Conservation (phyloP, 2,113 vertebrate genomes). For the Limnothrissa miodon region DNA sequence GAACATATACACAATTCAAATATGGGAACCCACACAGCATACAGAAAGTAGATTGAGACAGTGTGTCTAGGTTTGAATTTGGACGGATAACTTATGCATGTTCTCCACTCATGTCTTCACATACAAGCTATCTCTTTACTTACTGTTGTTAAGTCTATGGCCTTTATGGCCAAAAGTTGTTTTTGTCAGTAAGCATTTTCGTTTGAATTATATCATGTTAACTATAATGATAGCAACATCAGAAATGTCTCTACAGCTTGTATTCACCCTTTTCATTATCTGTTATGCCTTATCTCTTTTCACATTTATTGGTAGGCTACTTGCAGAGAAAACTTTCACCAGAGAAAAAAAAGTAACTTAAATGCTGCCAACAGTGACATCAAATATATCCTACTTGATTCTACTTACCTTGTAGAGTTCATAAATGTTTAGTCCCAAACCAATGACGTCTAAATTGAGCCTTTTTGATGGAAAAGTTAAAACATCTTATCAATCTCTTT, state of each 20-base stretch:
- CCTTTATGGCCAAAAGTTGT: too few species aligned
- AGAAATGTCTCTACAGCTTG: neutral
- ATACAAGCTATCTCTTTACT: too few species aligned
- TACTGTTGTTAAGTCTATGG: too few species aligned
- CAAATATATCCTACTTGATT: neutral
- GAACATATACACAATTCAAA: slow-evolving; percentile 12
- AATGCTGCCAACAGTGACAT: neutral
- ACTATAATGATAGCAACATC: neutral
- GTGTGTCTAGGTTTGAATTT: neutral
- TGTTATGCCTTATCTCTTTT: too few species aligned
- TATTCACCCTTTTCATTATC: neutral
- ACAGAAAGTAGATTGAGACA: too few species aligned
- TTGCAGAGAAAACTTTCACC: too few species aligned
- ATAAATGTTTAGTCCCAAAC: slow-evolving; percentile 1
- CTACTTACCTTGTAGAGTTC: slow-evolving; percentile 41
- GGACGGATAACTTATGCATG: neutral
- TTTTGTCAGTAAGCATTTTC: too few species aligned
- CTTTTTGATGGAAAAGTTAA: neutral
- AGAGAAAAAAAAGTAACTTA: neutral
- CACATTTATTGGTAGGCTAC: too few species aligned
- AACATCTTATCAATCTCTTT: neutral
- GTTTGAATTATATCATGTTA: too few species aligned
- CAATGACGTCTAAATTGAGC: neutral
- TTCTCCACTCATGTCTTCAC: neutral
- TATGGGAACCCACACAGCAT: neutral